A percentile compares a stretch with the other conserved stretches of the same genome.
Conservation (phyloP, 1,140 invertebrate genomes). For the Ceratitis capitata region DNA sequence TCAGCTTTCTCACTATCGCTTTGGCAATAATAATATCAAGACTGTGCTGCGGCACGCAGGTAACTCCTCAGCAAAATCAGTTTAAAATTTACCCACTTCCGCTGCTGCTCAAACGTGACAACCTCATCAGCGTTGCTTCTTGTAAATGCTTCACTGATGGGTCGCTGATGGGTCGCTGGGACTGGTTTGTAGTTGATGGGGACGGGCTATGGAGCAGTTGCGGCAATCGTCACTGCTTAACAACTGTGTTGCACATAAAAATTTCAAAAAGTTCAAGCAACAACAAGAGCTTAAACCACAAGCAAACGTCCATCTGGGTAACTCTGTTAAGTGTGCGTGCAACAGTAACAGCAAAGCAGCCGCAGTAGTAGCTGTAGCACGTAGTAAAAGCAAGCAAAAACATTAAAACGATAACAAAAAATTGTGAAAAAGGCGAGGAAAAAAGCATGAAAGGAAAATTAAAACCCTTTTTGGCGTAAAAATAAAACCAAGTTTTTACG, state of each 20-base stretch:
- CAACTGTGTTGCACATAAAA: conserved; percentile 38
- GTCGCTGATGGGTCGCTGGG: neutral
- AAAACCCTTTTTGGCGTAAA: neutral
- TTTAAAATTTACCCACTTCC: conserved; percentile 39
- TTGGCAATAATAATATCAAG: neutral
- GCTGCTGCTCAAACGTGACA: conserved; percentile 11
- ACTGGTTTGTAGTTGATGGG: no score
- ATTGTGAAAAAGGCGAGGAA: neutral
- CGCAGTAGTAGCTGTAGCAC: neutral
- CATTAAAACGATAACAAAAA: neutral
- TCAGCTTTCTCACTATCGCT: neutral
- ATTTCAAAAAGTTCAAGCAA: conserved; percentile 27
- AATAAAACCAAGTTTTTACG: no score
- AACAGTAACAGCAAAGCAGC: neutral
- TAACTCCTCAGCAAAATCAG: conserved; percentile 28
- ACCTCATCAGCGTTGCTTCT: neutral
- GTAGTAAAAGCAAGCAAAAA: neutral
- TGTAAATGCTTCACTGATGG: no score
- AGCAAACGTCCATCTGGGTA: conserved; percentile 10
- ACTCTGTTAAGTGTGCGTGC: neutral
- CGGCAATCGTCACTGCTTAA: neutral
- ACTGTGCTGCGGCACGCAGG: neutral
- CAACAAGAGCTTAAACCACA: conserved; percentile 9
- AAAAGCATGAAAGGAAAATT: neutral
- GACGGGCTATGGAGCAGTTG: neutral